Conservation (phyloP, 2,113 vertebrate genomes). For the Rafetus swinhoei region DNA sequence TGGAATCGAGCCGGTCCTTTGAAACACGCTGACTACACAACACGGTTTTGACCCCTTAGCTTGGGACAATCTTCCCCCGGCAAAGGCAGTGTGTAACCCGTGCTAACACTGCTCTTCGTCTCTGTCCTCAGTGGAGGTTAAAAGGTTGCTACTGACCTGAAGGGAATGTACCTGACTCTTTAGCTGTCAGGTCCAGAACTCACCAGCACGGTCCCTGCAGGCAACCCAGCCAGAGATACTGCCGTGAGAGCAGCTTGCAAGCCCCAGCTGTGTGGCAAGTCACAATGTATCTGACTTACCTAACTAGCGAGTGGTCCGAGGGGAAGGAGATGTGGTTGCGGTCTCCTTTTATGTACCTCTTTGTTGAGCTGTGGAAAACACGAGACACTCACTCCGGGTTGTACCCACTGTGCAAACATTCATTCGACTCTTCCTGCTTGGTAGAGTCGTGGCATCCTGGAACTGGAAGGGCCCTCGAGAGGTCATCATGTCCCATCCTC, state of each 20-base stretch:
- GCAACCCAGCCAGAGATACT: not conserved
- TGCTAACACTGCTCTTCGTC: not conserved
- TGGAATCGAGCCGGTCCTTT: not conserved
- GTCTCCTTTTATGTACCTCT: constrained; percentile 61
- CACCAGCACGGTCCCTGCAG: too few relatives aligned
- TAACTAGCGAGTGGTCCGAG: rapidly evolving
- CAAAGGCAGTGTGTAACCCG: too few relatives aligned
- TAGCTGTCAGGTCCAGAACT: not conserved
- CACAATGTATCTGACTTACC: not conserved
- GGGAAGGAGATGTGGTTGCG: constrained; percentile 4
- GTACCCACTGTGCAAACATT: not conserved
- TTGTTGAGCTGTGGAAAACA: constrained; percentile 67
- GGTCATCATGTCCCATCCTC: too few relatives aligned
- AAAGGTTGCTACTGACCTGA: too few relatives aligned
- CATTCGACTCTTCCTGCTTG: not conserved
- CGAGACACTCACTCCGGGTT: not conserved
- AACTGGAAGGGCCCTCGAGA: too few relatives aligned
- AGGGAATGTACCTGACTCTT: too few relatives aligned
- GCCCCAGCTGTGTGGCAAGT: not conserved
- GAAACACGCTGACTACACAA: not conserved
- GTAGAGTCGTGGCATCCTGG: not conserved
- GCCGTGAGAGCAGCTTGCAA: not conserved
- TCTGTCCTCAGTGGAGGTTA: not conserved
- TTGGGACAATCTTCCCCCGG: not conserved
- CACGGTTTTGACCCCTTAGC: not conserved